These are phyloP conservation scores for Brenthis ino DNA, from an alignment of 2,888 invertebrate species.

Conservation along the genomic window DNA sequence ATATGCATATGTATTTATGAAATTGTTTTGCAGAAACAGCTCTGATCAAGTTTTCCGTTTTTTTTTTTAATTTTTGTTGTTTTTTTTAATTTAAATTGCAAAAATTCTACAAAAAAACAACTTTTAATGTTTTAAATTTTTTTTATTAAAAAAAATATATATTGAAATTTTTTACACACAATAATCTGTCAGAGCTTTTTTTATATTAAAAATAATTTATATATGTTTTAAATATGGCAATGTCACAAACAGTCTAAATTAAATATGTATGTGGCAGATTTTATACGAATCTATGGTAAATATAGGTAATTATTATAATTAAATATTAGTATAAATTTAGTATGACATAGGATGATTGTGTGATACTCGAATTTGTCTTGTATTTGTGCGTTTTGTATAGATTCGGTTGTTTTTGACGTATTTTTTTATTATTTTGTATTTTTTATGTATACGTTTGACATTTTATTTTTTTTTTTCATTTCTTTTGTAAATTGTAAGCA, in stretches of 20 bases:
- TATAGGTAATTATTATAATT: constrained; percentile 25
- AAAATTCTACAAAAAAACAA: too few relatives aligned
- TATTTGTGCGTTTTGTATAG: constrained; percentile 53
- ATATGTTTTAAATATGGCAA: constrained; percentile 16
- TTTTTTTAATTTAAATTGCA: background rate
- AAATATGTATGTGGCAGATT: constrained; percentile 31
- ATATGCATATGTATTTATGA: too few relatives aligned
- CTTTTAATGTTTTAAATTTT: too few relatives aligned
- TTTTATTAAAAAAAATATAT: too few relatives aligned
- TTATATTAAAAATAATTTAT: constrained; percentile 50
- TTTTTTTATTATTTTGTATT: constrained; percentile 38
- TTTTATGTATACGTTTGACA: constrained; percentile 49
- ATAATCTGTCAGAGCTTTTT: background rate
- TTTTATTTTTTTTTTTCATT: constrained; percentile 49
- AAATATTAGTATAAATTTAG: constrained; percentile 27
- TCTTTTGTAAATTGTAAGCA: constrained; percentile 81
- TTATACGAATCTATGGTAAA: constrained; percentile 30
- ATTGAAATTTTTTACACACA: too few relatives aligned
- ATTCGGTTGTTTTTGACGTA: constrained; percentile 12
- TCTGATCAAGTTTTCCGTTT: background rate
- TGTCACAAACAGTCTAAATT: constrained; percentile 31
- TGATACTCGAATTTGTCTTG: constrained; percentile 48
- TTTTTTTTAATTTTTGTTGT: background rate
- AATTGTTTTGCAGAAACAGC: too few relatives aligned
- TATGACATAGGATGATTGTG: constrained; percentile 43